A percentile compares a stretch with the other conserved stretches of the same genome.
These are phyloP conservation scores for Crotalus viridis DNA, from an alignment of 2,113 vertebrate species.

Conservation along the genomic window DNA sequence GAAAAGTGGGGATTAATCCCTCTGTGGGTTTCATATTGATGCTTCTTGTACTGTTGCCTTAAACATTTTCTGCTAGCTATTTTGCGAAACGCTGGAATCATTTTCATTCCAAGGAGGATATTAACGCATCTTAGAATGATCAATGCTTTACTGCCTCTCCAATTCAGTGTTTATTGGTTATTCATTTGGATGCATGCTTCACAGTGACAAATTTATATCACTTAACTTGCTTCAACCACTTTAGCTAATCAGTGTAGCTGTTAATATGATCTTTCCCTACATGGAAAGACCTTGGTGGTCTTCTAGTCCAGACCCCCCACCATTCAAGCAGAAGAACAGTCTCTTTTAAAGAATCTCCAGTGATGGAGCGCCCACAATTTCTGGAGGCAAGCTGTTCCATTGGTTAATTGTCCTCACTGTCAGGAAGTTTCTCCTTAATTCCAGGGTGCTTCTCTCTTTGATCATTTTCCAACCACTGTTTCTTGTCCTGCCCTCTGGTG, in stretches of 20 bases:
- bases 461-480: too few relatives aligned
- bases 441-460: too few relatives aligned
- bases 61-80: background rate
- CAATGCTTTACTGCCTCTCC: slow-evolving; percentile 4
- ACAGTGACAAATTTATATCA: slow-evolving; percentile 14
- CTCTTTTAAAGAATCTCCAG: too few relatives aligned
- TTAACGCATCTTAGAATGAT: background rate
- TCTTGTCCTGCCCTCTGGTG: too few relatives aligned
- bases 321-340: too few relatives aligned
- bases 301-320: too few relatives aligned
- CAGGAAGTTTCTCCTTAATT: too few relatives aligned
- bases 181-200: slow-evolving; percentile 20
- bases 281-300: background rate
- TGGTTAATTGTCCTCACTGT: too few relatives aligned
- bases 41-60: background rate
- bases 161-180: slow-evolving; percentile 21
- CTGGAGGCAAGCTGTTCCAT: too few relatives aligned
- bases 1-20: background rate
- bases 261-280: slow-evolving; percentile 9
- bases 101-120: background rate
- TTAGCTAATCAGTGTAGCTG: slow-evolving; percentile 19
- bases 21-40: background rate
- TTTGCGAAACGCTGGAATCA: background rate
- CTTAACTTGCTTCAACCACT: slow-evolving; percentile 16
- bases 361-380: too few relatives aligned